These are phyloP conservation scores for Apantesis nais DNA, from an alignment of 2,888 invertebrate species.

Conservation along the genomic window DNA sequence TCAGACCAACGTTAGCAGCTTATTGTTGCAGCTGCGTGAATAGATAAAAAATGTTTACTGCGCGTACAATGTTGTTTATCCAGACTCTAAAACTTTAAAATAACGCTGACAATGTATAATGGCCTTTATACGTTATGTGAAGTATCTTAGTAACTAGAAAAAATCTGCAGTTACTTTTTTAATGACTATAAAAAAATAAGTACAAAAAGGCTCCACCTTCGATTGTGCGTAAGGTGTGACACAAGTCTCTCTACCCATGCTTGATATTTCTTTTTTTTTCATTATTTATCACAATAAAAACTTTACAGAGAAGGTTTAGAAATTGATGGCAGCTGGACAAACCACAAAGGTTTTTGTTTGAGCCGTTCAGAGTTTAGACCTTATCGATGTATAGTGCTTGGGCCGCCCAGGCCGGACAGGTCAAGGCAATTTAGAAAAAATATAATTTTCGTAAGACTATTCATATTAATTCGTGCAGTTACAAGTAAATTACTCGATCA, in stretches of 20 bases:
- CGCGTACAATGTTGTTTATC: slow-evolving; percentile 17
- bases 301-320: no score
- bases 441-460: neutral
- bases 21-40: slow-evolving; percentile 17
- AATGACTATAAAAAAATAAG: neutral
- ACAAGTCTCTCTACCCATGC: neutral
- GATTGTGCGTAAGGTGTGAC: neutral
- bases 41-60: slow-evolving; percentile 14
- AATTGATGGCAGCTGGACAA: no score
- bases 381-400: no score
- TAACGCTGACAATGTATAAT: neutral
- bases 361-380: no score
- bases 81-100: neutral
- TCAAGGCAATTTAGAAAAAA: neutral
- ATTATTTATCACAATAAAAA: no score
- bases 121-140: neutral
- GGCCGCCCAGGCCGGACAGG: no score
- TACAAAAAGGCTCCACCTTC: neutral
- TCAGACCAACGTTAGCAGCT: slow-evolving; percentile 12
- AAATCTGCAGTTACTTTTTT: neutral
- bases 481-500: neutral
- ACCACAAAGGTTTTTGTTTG: no score
- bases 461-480: neutral
- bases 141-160: neutral
- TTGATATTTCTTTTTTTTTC: neutral